A percentile compares a stretch with the other conserved stretches of the same genome.
Conservation (phyloP, 2,888 invertebrate genomes). For the Drosophila buzzatii region DNA sequence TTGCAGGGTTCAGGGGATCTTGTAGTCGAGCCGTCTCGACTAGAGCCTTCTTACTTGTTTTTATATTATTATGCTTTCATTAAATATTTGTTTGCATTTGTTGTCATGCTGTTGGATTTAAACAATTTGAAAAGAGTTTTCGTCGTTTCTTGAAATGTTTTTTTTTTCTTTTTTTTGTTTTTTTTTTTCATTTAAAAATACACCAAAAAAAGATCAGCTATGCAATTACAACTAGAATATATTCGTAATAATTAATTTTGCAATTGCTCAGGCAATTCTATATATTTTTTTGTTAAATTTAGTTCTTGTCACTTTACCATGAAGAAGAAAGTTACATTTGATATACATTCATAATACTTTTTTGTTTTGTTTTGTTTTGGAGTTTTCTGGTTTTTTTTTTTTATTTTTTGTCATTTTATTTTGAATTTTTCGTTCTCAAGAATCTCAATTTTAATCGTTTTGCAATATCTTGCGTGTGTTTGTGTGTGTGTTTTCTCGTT, state of each 20-base stretch:
- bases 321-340: slow-evolving; percentile 40
- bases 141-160: slow-evolving; percentile 43
- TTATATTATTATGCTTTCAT: slow-evolving; percentile 47
- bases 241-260: slow-evolving; percentile 46
- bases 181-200: slow-evolving; percentile 61
- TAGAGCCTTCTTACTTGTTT: too few species aligned
- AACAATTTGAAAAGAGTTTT: slow-evolving; percentile 54
- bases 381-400: too few species aligned
- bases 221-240: slow-evolving; percentile 66
- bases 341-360: slow-evolving; percentile 51
- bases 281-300: too few species aligned
- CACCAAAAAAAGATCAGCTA: slow-evolving; percentile 75
- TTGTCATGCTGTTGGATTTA: slow-evolving; percentile 50
- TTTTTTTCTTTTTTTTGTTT: slow-evolving; percentile 35
- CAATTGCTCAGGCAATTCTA: slow-evolving; percentile 7
- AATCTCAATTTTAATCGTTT: slow-evolving; percentile 5
- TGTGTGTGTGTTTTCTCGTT: slow-evolving; percentile 2
- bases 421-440: slow-evolving; percentile 19
- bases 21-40: too few species aligned
- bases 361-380: background rate
- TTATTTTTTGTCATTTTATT: background rate
- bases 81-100: slow-evolving; percentile 58
- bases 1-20: too few species aligned
- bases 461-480: slow-evolving; percentile 11
- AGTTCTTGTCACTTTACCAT: slow-evolving; percentile 15